Evolutionary conservation across 92 coral and sea anemone species (phyloP).

Genomic region (Parazoanthus swiftii): DNA sequence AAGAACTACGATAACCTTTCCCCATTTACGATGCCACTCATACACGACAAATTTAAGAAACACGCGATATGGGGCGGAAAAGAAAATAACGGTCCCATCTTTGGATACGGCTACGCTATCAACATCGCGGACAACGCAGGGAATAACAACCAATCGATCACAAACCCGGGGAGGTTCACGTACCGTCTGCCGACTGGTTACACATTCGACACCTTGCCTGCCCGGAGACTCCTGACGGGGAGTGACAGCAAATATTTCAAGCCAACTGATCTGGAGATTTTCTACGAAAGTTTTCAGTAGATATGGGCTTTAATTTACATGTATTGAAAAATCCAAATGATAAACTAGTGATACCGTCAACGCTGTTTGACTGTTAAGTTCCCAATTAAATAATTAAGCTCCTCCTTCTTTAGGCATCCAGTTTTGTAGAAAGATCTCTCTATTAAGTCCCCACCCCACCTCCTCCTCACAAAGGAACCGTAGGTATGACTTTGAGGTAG

Average conservation of each 20-base stretch:
- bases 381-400: too few relatives aligned
- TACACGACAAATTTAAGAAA: too few relatives aligned
- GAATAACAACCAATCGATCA: constrained; percentile 26
- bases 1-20: constrained; percentile 21
- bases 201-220: background rate
- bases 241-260: constrained; percentile 10
- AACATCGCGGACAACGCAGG: constrained; percentile 38
- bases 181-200: background rate
- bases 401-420: too few relatives aligned
- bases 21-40: constrained; percentile 18
- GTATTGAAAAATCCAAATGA: too few relatives aligned
- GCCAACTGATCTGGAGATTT: constrained; percentile 31
- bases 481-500: too few relatives aligned
- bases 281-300: constrained; percentile 19
- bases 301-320: too few relatives aligned
- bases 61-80: background rate
- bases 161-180: constrained; percentile 30
- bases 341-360: too few relatives aligned
- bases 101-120: constrained; percentile 37
- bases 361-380: too few relatives aligned
- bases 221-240: constrained; percentile 30
- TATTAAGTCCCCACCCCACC: too few relatives aligned
- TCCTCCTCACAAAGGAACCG: too few relatives aligned
- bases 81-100: background rate
- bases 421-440: too few relatives aligned